phyloP scores from a whole-genome alignment of 1,140 invertebrate species.

The Arctopsyche grandis region DNA sequence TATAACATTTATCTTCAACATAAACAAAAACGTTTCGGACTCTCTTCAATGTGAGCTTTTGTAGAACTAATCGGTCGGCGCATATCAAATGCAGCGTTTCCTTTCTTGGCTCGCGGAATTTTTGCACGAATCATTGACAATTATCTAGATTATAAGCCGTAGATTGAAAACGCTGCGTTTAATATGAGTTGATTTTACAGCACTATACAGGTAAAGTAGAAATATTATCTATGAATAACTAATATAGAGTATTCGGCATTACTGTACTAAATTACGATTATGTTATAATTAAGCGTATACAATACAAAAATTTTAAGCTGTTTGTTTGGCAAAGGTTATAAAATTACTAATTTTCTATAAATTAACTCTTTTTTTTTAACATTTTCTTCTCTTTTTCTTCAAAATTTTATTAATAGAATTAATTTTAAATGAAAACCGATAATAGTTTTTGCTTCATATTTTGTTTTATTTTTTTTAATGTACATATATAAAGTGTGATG shows the following conservation, averaged over 20 bases:
- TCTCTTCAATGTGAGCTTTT: constrained; percentile 50
- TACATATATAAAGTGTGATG: too few relatives aligned
- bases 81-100: constrained; percentile 36
- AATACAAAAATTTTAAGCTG: too few relatives aligned
- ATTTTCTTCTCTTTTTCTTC: not conserved
- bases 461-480: too few relatives aligned
- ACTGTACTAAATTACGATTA: constrained; percentile 43
- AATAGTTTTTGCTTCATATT: too few relatives aligned
- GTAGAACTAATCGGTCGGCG: constrained; percentile 48
- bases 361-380: not conserved
- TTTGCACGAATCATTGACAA: not conserved
- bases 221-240: constrained; percentile 17
- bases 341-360: too few relatives aligned
- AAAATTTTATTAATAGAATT: not conserved
- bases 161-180: constrained; percentile 12
- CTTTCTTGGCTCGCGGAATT: too few relatives aligned
- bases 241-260: constrained; percentile 41
- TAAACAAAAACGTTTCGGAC: constrained; percentile 35
- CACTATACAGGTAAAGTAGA: constrained; percentile 46
- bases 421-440: too few relatives aligned
- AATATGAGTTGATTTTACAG: constrained; percentile 47
- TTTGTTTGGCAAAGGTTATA: too few relatives aligned
- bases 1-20: constrained; percentile 14
- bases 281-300: not conserved
- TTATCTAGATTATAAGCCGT: not conserved